Percentiles rank a stretch among this genome's conserved stretches.
These are phyloP conservation scores for Podocnemis expansa DNA, from an alignment of 2,113 vertebrate genomes.

Conservation along the genomic window DNA sequence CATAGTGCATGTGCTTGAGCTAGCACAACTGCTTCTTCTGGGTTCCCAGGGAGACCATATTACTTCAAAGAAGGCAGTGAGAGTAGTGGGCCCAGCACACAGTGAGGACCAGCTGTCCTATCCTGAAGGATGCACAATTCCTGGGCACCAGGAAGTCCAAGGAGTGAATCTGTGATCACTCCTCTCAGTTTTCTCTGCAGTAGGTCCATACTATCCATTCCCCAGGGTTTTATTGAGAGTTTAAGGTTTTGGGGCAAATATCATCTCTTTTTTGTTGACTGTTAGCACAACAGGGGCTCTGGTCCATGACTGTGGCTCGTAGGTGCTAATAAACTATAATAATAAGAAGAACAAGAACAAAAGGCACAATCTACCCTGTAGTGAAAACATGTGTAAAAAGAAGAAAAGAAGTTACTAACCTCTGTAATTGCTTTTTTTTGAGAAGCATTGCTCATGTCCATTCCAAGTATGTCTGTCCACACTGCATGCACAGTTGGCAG, in stretches of 20 bases:
- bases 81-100: background rate
- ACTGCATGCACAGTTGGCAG: too few relatives aligned
- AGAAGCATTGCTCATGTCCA: too few relatives aligned
- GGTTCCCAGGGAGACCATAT: background rate
- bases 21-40: background rate
- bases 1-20: background rate
- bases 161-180: background rate
- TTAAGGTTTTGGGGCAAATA: conserved; percentile 35
- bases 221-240: conserved; percentile 37
- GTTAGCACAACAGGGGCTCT: background rate
- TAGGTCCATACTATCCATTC: background rate
- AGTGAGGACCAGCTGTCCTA: background rate
- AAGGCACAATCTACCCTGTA: background rate
- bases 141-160: background rate
- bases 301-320: background rate
- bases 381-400: background rate
- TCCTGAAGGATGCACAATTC: background rate
- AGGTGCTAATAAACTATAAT: background rate
- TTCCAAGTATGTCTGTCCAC: too few relatives aligned
- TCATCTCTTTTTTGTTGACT: background rate
- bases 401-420: too few relatives aligned
- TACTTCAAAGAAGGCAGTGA: background rate
- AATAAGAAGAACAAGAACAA: background rate
- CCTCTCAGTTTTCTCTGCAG: conserved; percentile 3
- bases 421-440: too few relatives aligned